phyloP scores from a whole-genome alignment of 2,888 invertebrate species.

The Papilio demoleus region DNA sequence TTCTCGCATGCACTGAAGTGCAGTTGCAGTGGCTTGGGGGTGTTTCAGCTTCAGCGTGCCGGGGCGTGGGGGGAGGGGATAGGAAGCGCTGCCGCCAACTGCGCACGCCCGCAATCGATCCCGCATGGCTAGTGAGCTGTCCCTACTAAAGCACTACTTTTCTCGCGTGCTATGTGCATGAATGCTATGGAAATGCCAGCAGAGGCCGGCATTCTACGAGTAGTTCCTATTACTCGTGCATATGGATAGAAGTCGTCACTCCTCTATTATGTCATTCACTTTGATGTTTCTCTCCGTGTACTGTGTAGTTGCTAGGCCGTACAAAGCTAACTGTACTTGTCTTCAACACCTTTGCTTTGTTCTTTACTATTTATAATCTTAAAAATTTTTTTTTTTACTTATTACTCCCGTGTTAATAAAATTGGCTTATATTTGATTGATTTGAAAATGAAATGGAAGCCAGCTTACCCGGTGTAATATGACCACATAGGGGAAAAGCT shows the following conservation, averaged over 20 bases:
- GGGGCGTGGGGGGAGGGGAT: constrained; percentile 49
- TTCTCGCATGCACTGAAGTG: constrained; percentile 78
- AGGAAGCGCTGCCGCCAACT: constrained; percentile 56
- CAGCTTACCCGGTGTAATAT: too few relatives aligned
- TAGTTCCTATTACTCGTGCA: constrained; percentile 45
- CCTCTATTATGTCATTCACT: constrained; percentile 79
- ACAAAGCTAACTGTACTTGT: constrained; percentile 48
- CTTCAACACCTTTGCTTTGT: constrained; percentile 47
- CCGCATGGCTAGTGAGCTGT: constrained; percentile 69
- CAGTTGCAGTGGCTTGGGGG: constrained; percentile 70
- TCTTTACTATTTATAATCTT: constrained; percentile 42
- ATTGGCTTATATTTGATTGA: too few relatives aligned
- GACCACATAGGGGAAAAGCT: too few relatives aligned
- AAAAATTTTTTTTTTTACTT: not conserved
- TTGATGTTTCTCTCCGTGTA: constrained; percentile 65
- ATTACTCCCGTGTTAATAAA: too few relatives aligned
- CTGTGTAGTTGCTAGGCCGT: constrained; percentile 50
- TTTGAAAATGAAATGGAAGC: too few relatives aligned
- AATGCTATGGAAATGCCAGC: constrained; percentile 46
- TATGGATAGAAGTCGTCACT: constrained; percentile 53
- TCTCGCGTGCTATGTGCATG: constrained; percentile 57
- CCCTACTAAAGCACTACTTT: constrained; percentile 66
- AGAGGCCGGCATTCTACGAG: constrained; percentile 38
- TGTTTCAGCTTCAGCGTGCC: constrained; percentile 57
- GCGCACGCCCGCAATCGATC: constrained; percentile 82